These are phyloP conservation scores for Drosophila algonquin DNA, from an alignment of 2,888 invertebrate genomes.

Conservation along the genomic window DNA sequence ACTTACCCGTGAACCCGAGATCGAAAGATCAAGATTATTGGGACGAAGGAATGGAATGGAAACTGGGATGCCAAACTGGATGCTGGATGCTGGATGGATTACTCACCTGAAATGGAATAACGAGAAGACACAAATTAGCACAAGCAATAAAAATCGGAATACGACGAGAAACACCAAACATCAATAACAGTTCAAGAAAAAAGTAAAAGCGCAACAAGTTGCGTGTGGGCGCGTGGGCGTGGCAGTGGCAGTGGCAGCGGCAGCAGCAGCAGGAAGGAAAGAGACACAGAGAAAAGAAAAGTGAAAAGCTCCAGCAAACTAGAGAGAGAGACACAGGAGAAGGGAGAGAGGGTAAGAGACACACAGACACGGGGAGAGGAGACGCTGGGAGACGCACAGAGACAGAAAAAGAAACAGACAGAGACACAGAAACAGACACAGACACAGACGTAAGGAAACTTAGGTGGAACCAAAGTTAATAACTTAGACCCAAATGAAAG, in stretches of 20 bases:
- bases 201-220: conserved; percentile 50
- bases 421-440: neutral
- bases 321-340: neutral
- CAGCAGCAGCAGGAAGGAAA: neutral
- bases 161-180: conserved; percentile 2
- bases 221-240: conserved; percentile 52
- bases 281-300: conserved; percentile 28
- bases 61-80: neutral
- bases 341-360: neutral
- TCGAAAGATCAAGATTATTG: conserved; percentile 19
- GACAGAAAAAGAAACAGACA: too few relatives aligned
- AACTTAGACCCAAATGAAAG: conserved; percentile 57
- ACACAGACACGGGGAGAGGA: neutral
- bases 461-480: conserved; percentile 48
- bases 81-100: conserved; percentile 2
- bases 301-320: conserved; percentile 34
- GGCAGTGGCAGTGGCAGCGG: neutral
- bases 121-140: conserved; percentile 30
- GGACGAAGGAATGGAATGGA: conserved; percentile 3
- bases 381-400: neutral
- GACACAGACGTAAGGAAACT: conserved; percentile 23
- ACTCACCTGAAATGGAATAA: conserved; percentile 37
- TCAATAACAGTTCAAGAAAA: conserved; percentile 11
- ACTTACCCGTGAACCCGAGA: conserved; percentile 33
- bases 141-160: conserved; percentile 3